Evolutionary conservation across 1,140 invertebrate genomes (phyloP).

Genomic region (Papilio polyxenes): DNA sequence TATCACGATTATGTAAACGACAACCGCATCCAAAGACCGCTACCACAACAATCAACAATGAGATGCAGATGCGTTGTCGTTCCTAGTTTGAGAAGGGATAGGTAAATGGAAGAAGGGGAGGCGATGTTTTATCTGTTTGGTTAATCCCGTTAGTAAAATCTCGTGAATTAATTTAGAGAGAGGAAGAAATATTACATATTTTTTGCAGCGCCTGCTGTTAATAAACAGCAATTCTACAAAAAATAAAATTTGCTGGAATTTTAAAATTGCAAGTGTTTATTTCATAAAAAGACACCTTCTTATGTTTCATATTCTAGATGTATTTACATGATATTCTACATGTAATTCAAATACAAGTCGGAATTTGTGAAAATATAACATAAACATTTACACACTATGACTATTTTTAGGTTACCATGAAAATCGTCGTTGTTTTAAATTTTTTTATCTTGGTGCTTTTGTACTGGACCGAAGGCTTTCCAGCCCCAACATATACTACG

Average conservation of each 20-base stretch:
- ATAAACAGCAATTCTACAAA: background rate
- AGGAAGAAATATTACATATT: background rate
- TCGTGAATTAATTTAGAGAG: background rate
- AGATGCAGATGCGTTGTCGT: background rate
- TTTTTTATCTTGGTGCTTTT: background rate
- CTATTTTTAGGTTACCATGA: background rate
- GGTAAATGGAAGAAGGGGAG: background rate
- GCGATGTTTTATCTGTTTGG: background rate
- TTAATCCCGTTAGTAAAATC: background rate
- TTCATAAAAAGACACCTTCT: too few species aligned
- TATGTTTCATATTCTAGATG: too few species aligned
- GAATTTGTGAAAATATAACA: too few species aligned
- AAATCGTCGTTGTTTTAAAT: background rate
- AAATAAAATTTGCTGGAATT: background rate
- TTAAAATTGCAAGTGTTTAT: too few species aligned
- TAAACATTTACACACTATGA: background rate
- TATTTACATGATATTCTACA: too few species aligned
- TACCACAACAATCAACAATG: background rate
- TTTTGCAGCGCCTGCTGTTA: background rate
- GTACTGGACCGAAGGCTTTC: background rate
- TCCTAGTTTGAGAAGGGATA: background rate
- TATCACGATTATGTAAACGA: too few species aligned
- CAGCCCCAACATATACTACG: constrained; percentile 82
- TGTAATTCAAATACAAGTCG: too few species aligned
- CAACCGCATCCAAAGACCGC: too few species aligned